phyloP scores from a whole-genome alignment of 2,113 vertebrate genomes.

The Xiphophorus maculatus region DNA sequence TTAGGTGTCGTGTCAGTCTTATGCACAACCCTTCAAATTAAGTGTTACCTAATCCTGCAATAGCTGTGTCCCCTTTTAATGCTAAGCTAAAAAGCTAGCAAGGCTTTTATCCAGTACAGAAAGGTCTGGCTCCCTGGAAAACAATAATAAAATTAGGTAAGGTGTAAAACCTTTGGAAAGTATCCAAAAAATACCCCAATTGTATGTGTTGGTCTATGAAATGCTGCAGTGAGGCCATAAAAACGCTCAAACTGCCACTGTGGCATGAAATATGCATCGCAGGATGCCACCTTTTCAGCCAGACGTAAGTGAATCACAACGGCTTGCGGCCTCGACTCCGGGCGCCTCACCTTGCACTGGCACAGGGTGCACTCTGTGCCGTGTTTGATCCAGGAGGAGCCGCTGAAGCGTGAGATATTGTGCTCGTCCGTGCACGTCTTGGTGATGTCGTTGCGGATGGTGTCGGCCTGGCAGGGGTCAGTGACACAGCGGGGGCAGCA shows the following conservation, averaged over 20 bases:
- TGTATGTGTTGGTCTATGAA: neutral
- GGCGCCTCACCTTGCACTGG: slow-evolving; percentile 87
- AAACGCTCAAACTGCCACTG: slow-evolving; percentile 15
- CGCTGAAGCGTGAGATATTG: slow-evolving; percentile 92
- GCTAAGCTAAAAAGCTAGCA: neutral
- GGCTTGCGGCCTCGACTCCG: slow-evolving; percentile 22
- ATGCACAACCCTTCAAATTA: too few relatives aligned
- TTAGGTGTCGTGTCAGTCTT: too few relatives aligned
- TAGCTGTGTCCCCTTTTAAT: neutral
- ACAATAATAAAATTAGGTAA: neutral
- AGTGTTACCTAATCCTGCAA: neutral
- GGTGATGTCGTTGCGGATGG: slow-evolving; percentile 93
- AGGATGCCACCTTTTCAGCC: neutral
- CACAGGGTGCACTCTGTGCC: slow-evolving; percentile 96
- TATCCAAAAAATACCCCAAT: neutral
- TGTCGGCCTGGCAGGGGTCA: slow-evolving; percentile 95
- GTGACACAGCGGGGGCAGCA: slow-evolving; percentile 92
- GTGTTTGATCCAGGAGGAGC: slow-evolving; percentile 96
- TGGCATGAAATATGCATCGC: neutral
- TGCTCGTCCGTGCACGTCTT: slow-evolving; percentile 95
- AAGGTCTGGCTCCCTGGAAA: neutral
- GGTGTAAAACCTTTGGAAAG: neutral
- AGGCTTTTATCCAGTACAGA: neutral
- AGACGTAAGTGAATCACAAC: neutral
- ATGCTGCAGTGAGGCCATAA: neutral